Evolutionary conservation across 2,113 vertebrate genomes (phyloP), one percentile per base, ranked within the genome.

Genomic region (Oxygymnocypris stewartii): DNA sequence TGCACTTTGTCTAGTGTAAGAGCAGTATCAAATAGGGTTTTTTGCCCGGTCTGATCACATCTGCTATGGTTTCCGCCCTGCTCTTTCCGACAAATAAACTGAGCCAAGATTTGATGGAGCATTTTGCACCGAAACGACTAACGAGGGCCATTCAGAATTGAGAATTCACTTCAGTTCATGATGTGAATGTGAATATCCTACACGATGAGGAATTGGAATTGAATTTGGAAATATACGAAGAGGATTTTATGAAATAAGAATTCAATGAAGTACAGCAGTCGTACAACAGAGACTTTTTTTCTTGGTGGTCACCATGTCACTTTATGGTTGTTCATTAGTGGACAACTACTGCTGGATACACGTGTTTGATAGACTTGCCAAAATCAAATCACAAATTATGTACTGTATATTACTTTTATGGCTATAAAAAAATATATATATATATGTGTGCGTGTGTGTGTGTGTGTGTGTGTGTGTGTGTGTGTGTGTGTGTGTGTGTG

Each of bases 11-110:
- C 40, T 31, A 31, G 42, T 69, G 57, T 18, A 23, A 74, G 35
- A 84, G 82, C 67, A 3, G 20, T 3, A 77, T 51, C 61, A n/a
- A 67, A 79, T 44, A 79, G 47, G 42, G 23, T 67, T 25, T 25
- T 37, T 82, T 77, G 49, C 16, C 20, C 10, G 54, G 69, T 77
- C 35, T 81, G 73, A 35, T 78, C 51, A 69, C 47, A 67, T 88
- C 65, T 86, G 35, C 42, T 7, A 0, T n/a, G 44, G 11, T 88
- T 81, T 84, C 84, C 40, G 49, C 37, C 11, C 69, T 51, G 67
- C 63, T 74, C 76, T 87, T 75, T 82, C 61, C 77, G 28, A 84
- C 67, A 80, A 74, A 88, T 86, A 37, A 79, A 61, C 74, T n/a
- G 37, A 59, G 71, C 47, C 76, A 44, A 81, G 79, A 78, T 84